A percentile compares a stretch with the other conserved stretches of the same genome.
Evolutionary conservation across 2,797 vertebrate species (phyloP).

Genomic region (Arremon aurantiirostris): DNA sequence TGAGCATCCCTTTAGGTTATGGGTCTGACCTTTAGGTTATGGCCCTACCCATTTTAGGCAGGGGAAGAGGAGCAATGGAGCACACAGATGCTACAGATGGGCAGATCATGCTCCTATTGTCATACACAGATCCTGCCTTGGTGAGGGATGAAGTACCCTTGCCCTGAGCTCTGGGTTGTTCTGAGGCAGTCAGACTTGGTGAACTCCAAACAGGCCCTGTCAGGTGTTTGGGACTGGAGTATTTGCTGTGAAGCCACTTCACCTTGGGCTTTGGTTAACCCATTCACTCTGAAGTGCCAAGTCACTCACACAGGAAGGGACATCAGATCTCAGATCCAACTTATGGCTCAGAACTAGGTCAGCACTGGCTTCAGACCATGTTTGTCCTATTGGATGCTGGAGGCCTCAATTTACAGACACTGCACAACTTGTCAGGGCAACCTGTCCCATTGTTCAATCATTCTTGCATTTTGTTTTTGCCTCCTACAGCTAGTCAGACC

Average conservation of each 20-base stretch:
- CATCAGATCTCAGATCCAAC: background rate
- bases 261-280: background rate
- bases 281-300: background rate
- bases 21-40: background rate
- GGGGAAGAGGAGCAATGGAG: background rate
- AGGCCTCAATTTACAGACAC: background rate
- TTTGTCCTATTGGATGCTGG: background rate
- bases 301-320: background rate
- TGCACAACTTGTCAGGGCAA: background rate
- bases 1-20: background rate
- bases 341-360: background rate
- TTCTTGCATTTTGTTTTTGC: background rate
- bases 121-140: background rate
- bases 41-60: background rate
- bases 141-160: background rate
- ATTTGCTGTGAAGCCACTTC: background rate
- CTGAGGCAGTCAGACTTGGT: accelerated
- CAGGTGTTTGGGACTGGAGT: background rate
- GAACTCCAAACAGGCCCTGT: background rate
- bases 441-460: background rate
- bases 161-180: background rate
- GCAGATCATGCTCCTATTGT: background rate
- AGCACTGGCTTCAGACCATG: background rate
- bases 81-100: background rate
- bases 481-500: background rate